These are phyloP conservation scores for Drosophila asahinai DNA, from an alignment of 1,140 invertebrate genomes.

Conservation along the genomic window DNA sequence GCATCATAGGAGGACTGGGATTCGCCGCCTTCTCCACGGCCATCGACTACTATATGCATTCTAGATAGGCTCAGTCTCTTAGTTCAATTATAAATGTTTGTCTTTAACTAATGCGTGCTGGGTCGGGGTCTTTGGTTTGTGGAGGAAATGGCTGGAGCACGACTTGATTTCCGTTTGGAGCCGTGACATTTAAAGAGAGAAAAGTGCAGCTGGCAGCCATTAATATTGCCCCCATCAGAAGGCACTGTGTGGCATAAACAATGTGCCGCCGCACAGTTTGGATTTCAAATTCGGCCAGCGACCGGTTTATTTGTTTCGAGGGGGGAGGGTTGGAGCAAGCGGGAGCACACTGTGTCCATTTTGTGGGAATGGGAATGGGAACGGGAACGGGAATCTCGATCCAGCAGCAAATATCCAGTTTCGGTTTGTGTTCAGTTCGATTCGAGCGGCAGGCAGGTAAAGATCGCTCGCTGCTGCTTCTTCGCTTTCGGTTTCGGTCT, in stretches of 20 bases:
- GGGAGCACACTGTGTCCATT: conserved; percentile 41
- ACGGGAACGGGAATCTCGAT: conserved; percentile 65
- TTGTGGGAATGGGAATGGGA: conserved; percentile 54
- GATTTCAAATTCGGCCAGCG: conserved; percentile 68
- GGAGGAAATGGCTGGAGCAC: conserved; percentile 32
- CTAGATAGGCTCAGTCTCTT: conserved; percentile 59
- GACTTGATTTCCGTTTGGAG: conserved; percentile 34
- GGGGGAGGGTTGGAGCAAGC: not conserved
- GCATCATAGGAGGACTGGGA: conserved; percentile 95
- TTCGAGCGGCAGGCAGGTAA: conserved; percentile 72
- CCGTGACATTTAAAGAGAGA: conserved; percentile 39
- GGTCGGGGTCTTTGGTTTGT: conserved; percentile 18
- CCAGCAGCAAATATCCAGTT: conserved; percentile 71
- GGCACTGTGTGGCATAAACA: conserved; percentile 60
- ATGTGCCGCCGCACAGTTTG: conserved; percentile 62
- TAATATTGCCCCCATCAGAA: conserved; percentile 60
- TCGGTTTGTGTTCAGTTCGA: conserved; percentile 60
- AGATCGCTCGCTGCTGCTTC: conserved; percentile 40
- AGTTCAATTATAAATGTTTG: conserved; percentile 63
- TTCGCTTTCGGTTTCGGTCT: conserved; percentile 68
- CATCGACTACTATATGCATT: conserved; percentile 97
- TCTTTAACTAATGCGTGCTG: conserved; percentile 47
- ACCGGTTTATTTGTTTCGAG: conserved; percentile 56
- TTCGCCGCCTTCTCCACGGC: conserved; percentile 98
- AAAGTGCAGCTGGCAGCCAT: conserved; percentile 65